Evolutionary conservation across 2,113 vertebrate genomes (phyloP).

Genomic region (Tachysurus fulvidraco): DNA sequence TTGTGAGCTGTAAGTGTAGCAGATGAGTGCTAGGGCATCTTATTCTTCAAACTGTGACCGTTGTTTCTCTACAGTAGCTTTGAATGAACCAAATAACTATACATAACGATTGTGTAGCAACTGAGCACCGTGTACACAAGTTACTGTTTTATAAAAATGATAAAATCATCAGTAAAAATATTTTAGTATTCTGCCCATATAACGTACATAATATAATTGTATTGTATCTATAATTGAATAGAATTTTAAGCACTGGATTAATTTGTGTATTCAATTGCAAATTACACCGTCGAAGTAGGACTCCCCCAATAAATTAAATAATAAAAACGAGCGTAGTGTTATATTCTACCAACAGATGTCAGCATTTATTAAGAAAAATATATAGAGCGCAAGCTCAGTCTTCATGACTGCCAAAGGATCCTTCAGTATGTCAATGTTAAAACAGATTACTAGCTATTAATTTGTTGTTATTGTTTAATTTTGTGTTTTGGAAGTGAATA

Average conservation of each 20-base stretch:
- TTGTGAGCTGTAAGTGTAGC: background rate
- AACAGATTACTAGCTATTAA: background rate
- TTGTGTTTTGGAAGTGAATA: background rate
- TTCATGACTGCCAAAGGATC: background rate
- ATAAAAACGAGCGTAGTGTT: background rate
- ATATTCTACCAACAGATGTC: slow-evolving; percentile 20
- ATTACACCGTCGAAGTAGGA: background rate
- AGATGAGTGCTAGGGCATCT: background rate
- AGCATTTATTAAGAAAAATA: background rate
- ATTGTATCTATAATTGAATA: background rate
- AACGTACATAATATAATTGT: background rate
- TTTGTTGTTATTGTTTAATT: background rate
- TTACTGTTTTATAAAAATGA: background rate
- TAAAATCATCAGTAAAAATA: background rate
- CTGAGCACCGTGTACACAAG: background rate
- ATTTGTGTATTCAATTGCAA: background rate
- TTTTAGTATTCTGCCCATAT: background rate
- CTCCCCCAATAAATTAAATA: background rate
- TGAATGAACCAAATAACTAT: background rate
- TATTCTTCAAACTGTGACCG: background rate
- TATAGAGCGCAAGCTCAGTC: background rate
- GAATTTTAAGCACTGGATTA: background rate
- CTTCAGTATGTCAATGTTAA: background rate
- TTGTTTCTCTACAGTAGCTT: background rate
- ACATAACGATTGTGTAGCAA: background rate